Percentiles rank a stretch among this genome's conserved stretches.
These are phyloP conservation scores for Scyliorhinus canicula DNA, from an alignment of 2,797 vertebrate genomes.

Conservation along the genomic window DNA sequence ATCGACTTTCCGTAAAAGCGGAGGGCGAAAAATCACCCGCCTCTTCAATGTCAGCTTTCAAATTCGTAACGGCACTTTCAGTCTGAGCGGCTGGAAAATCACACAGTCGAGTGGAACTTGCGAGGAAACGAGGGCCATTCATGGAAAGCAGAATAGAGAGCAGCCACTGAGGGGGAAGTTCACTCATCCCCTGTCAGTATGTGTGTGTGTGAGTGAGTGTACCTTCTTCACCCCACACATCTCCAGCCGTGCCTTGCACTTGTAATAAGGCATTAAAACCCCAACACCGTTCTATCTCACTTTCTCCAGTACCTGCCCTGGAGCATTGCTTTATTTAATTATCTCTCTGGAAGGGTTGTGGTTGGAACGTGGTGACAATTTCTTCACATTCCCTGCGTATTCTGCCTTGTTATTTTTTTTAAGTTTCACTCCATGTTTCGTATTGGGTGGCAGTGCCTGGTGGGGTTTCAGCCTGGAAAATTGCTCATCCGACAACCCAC, in stretches of 20 bases:
- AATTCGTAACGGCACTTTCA: constrained; percentile 9
- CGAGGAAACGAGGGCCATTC: background rate
- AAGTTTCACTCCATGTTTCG: background rate
- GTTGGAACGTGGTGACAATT: no score
- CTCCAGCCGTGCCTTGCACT: background rate
- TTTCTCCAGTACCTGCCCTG: background rate
- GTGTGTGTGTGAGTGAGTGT: no score
- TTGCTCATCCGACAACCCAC: background rate
- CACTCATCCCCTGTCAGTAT: background rate
- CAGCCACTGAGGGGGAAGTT: background rate
- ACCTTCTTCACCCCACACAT: background rate
- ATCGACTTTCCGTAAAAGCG: background rate
- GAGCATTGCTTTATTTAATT: background rate
- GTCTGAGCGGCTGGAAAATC: background rate
- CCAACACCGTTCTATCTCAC: background rate
- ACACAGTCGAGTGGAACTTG: background rate
- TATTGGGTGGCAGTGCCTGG: background rate
- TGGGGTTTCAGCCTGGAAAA: background rate
- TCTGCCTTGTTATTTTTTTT: background rate
- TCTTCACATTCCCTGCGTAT: background rate
- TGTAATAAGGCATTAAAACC: background rate
- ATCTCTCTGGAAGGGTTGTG: background rate
- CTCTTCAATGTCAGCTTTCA: background rate
- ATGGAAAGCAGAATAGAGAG: constrained; percentile 32
- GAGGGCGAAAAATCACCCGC: background rate